A percentile compares a stretch with the other conserved stretches of the same genome.
Conservation (phyloP, 1,140 invertebrate genomes). For the Psilanteris sp. region DNA sequence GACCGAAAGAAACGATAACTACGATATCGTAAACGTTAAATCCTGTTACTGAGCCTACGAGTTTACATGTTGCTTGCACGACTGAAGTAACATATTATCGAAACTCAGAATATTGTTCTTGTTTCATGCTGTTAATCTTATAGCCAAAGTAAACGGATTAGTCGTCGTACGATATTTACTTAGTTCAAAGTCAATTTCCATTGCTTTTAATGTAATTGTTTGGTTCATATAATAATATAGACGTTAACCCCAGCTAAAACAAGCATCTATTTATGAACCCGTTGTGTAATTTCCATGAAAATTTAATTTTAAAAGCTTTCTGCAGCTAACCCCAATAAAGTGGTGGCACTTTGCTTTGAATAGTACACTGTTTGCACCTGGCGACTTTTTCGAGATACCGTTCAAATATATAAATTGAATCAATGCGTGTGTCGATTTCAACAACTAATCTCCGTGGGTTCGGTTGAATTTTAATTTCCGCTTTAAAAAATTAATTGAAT, state of each 20-base stretch:
- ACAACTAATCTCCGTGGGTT: not conserved
- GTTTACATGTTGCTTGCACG: no score
- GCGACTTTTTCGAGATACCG: no score
- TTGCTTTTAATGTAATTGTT: slow-evolving; percentile 9
- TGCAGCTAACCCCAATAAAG: not conserved
- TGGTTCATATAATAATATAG: not conserved
- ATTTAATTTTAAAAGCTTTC: slow-evolving; percentile 15
- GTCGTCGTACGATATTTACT: slow-evolving; percentile 4
- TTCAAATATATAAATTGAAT: no score
- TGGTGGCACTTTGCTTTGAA: not conserved
- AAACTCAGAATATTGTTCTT: slow-evolving; percentile 8
- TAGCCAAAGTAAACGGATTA: slow-evolving; percentile 15
- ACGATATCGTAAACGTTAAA: no score
- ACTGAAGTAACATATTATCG: not conserved
- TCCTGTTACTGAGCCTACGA: no score
- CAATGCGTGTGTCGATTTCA: not conserved
- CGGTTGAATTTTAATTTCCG: slow-evolving; percentile 13
- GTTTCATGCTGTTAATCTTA: slow-evolving; percentile 5
- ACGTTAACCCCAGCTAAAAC: not conserved
- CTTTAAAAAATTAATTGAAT: slow-evolving; percentile 10
- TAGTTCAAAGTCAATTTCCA: slow-evolving; percentile 7
- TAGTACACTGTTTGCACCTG: no score
- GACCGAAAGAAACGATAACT: no score
- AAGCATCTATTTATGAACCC: slow-evolving; percentile 4
- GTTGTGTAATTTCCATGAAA: not conserved